A percentile compares a stretch with the other conserved stretches of the same genome.
phyloP scores from a whole-genome alignment of 2,113 vertebrate genomes.

The Clarias magur region DNA sequence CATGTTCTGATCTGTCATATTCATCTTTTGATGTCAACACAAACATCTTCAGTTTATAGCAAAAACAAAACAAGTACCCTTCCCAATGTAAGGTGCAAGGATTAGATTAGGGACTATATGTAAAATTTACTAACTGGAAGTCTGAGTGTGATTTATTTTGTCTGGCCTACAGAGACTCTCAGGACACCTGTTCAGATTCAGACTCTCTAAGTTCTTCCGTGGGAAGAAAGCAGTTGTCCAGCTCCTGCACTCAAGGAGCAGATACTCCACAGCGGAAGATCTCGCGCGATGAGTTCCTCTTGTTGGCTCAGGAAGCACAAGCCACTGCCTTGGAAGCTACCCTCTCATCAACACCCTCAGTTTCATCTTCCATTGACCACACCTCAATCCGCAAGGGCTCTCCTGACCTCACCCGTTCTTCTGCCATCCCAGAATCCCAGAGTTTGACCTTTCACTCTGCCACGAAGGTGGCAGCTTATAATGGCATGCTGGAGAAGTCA shows the following conservation, averaged over 20 bases:
- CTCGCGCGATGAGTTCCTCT: constrained; percentile 87
- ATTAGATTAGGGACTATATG: not conserved
- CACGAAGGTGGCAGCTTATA: constrained; percentile 81
- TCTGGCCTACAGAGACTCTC: constrained; percentile 78
- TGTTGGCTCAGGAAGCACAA: constrained; percentile 83
- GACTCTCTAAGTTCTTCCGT: constrained; percentile 87
- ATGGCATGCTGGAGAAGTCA: constrained; percentile 96
- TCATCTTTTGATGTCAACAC: not conserved
- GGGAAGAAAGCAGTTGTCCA: constrained; percentile 82
- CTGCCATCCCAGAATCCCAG: constrained; percentile 82
- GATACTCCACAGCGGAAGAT: constrained; percentile 83
- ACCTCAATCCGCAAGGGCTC: constrained; percentile 78
- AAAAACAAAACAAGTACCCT: not conserved
- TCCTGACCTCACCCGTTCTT: constrained; percentile 79
- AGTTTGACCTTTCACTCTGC: constrained; percentile 85
- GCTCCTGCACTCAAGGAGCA: constrained; percentile 77
- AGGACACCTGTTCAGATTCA: constrained; percentile 85
- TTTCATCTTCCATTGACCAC: constrained; percentile 67
- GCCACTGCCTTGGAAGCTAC: constrained; percentile 50
- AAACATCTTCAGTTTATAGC: not conserved
- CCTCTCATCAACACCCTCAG: constrained; percentile 59
- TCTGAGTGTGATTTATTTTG: constrained; percentile 23
- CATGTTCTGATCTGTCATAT: not conserved
- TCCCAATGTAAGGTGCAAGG: not conserved
- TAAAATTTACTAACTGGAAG: not conserved